Conservation (phyloP, 2,888 invertebrate genomes). For the Copidosoma aretas region DNA sequence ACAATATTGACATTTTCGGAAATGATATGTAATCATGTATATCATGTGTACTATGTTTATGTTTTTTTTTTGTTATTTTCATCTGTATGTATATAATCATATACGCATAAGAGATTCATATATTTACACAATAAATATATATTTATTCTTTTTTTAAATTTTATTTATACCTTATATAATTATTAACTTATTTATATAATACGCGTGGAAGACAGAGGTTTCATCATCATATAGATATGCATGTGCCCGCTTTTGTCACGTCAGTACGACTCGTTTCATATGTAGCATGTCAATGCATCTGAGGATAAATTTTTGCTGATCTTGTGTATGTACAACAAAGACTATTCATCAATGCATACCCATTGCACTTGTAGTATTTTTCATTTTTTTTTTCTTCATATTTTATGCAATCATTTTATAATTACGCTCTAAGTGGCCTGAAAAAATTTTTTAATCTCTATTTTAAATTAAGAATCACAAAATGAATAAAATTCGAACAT, state of each 20-base stretch:
- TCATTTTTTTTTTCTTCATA: too few species aligned
- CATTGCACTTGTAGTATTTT: too few species aligned
- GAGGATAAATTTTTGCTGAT: too few species aligned
- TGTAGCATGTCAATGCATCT: too few species aligned
- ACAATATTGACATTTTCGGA: conserved; percentile 16
- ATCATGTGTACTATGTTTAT: not conserved
- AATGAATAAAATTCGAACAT: too few species aligned
- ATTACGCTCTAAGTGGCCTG: too few species aligned
- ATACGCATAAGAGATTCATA: not conserved
- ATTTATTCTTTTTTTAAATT: too few species aligned
- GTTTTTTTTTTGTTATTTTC: not conserved
- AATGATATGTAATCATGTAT: not conserved
- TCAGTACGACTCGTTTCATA: not conserved
- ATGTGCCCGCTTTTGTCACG: conserved; percentile 25
- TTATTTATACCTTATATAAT: conserved; percentile 39
- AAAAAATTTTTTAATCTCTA: too few species aligned
- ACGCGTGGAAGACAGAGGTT: conserved; percentile 62
- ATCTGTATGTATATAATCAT: not conserved
- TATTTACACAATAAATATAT: not conserved
- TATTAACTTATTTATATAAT: conserved; percentile 45
- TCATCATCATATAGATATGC: conserved; percentile 52
- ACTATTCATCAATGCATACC: too few species aligned
- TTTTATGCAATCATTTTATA: too few species aligned
- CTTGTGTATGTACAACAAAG: too few species aligned
- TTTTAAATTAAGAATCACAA: too few species aligned